phyloP scores from a whole-genome alignment of 92 coral and sea anemone genomes.

The Desmophyllum pertusum region DNA sequence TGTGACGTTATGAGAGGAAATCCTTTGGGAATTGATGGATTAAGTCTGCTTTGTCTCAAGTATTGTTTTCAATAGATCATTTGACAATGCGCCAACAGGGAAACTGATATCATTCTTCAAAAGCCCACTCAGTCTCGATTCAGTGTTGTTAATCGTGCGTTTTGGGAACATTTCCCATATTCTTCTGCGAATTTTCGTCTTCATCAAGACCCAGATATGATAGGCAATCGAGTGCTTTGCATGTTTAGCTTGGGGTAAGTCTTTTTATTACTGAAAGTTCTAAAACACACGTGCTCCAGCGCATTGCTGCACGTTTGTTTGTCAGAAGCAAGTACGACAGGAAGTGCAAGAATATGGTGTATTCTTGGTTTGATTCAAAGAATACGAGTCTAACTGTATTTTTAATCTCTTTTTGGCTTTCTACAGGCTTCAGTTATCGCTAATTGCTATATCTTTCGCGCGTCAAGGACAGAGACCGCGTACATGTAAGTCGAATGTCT shows the following conservation, averaged over 20 bases:
- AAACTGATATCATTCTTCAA: conserved; percentile 24
- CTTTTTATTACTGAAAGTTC: background rate
- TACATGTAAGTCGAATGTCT: background rate
- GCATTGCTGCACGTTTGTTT: background rate
- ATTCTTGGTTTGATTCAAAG: background rate
- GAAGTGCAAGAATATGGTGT: background rate
- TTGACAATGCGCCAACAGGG: conserved; percentile 44
- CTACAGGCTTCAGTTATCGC: conserved; percentile 17
- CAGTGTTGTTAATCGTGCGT: background rate
- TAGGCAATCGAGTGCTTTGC: background rate
- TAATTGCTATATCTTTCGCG: background rate
- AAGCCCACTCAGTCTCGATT: background rate
- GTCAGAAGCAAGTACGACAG: background rate
- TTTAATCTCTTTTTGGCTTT: background rate
- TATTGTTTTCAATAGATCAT: too few relatives aligned
- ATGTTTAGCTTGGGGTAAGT: conserved; percentile 29
- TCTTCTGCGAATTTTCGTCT: background rate
- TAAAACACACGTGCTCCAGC: background rate
- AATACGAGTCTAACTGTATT: background rate
- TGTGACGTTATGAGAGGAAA: background rate
- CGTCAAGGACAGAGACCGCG: conserved; percentile 3
- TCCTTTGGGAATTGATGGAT: conserved; percentile 24
- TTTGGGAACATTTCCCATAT: background rate
- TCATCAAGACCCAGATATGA: conserved; percentile 20
- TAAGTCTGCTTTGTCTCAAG: conserved; percentile 7